Conservation (phyloP, 2,797 vertebrate genomes). For the Vultur gryphus region DNA sequence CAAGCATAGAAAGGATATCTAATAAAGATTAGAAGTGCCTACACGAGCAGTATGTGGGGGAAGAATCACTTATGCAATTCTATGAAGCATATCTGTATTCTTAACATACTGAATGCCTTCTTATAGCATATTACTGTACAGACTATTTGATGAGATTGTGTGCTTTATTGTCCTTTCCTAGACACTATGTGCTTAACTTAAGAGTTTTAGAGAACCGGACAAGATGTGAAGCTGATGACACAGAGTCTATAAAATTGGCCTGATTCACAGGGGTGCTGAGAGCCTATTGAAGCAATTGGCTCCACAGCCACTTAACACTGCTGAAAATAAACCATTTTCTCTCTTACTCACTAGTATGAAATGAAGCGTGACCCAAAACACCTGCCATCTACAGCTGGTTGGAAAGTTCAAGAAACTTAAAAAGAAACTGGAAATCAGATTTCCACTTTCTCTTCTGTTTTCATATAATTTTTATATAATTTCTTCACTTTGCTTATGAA, state of each 20-base stretch:
- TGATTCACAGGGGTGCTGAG: not conserved
- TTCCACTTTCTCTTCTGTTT: not conserved
- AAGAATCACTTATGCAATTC: not conserved
- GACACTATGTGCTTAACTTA: not conserved
- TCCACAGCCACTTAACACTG: not conserved
- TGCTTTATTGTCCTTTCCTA: not conserved
- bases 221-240: not conserved
- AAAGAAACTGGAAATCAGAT: not conserved
- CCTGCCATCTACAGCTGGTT: not conserved
- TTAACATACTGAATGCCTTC: not conserved
- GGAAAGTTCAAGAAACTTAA: not conserved
- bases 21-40: not conserved
- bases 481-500: not conserved
- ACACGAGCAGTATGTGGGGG: not conserved
- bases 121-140: not conserved
- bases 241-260: not conserved
- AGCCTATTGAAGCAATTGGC: not conserved
- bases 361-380: not conserved
- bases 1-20: not conserved
- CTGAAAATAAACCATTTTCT: constrained; percentile 14
- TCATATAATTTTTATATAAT: not conserved
- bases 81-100: not conserved
- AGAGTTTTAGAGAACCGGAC: not conserved
- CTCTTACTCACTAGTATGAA: not conserved
- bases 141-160: not conserved